Evolutionary conservation across 1,140 invertebrate species (phyloP).

Genomic region (Amyelois transitella): DNA sequence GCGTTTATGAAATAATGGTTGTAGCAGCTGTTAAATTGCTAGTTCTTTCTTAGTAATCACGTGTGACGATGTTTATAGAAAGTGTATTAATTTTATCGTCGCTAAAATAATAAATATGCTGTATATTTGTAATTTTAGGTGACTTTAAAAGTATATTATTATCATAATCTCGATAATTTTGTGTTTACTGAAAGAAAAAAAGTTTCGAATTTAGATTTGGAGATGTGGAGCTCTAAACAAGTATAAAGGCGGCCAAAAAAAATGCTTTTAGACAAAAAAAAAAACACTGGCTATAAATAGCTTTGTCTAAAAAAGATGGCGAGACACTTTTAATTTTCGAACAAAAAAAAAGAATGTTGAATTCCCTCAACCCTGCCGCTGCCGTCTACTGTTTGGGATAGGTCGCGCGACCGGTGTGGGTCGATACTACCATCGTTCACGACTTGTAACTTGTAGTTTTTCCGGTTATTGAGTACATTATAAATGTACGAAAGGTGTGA

Average conservation of each 20-base stretch:
- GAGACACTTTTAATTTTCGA: not conserved
- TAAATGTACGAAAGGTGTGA: too few relatives aligned
- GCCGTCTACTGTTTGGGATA: constrained; percentile 26
- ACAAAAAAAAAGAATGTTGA: not conserved
- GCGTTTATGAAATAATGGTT: not conserved
- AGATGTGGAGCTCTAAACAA: too few relatives aligned
- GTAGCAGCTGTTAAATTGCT: not conserved
- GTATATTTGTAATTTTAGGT: too few relatives aligned
- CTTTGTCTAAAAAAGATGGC: not conserved
- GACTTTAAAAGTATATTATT: too few relatives aligned
- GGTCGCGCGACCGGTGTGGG: constrained; percentile 13
- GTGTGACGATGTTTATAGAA: not conserved
- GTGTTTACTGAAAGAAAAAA: too few relatives aligned
- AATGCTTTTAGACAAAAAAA: not conserved
- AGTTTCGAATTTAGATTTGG: too few relatives aligned
- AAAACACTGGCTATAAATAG: not conserved
- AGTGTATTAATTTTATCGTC: too few relatives aligned
- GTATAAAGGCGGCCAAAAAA: too few relatives aligned
- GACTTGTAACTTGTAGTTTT: not conserved
- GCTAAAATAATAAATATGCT: too few relatives aligned
- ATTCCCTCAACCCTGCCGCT: constrained; percentile 10
- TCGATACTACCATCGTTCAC: constrained; percentile 16
- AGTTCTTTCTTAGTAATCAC: not conserved
- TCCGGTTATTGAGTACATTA: not conserved
- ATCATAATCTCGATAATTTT: too few relatives aligned